Base-by-base conservation (phyloP, 2,113 vertebrate species). In the Enhydra lutris region DNA sequence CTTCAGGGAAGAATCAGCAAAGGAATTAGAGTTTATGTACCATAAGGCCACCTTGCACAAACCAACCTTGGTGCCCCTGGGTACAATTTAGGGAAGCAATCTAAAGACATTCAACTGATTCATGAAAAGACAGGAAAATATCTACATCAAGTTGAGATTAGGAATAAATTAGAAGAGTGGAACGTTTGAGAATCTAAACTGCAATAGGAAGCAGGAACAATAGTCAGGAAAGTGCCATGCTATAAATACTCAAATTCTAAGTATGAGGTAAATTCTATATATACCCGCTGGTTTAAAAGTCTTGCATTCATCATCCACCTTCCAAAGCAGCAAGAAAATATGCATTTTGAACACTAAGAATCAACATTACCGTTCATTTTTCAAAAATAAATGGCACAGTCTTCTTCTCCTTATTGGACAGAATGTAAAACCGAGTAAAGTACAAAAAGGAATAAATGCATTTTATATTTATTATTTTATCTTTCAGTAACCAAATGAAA, bases 401-500 rank as follows among this genome's bases (percentile, higher is more conserved):
- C 36, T 57, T 83, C 50, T 90, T 88, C 78, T 29, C 78, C 47
- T 88, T 71, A 78, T 74, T 63, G 11, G 50, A 80, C 36, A 89
- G 29, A 95, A 95, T 92, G 20, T 31, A 92, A 95, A 95, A 88
- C 36, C 26, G 93, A 81, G 36, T 12, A 94, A 96, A 95, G 71
- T 29, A 88, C 10, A 39, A 24, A 91, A 94, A 94, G 29, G 4
- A 55, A 74, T 63, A 92, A 79, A 79, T 80, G 5, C 65, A 90
- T 88, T 97, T n/a, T 73, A 80, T 86, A 21, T 52, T 78, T 96
- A 89, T 85, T 96, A 73, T 73, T 79, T 61, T 82, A 81, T 39
- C 83, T 94, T 78, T 80, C 65, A 55, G 91, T 85, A 97, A 69
- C 20, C 81, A 95, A 94, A 91, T 17, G 61, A 67, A 87, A 98